Percentiles rank a stretch among this genome's conserved stretches.
phyloP scores from a whole-genome alignment of 2,797 vertebrate genomes.

The Threskiornis aethiopicus region DNA sequence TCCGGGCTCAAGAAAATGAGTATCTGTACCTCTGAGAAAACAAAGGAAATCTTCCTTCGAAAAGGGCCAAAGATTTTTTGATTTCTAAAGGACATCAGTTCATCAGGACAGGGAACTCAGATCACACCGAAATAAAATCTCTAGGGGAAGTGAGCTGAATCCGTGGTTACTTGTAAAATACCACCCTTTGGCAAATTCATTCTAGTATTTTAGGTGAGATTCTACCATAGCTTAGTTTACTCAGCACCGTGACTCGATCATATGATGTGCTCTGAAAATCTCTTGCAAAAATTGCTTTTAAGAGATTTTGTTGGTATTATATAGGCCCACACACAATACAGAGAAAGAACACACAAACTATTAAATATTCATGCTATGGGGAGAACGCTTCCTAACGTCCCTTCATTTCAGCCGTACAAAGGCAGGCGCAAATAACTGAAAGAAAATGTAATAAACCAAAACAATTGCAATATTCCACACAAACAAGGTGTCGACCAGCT shows the following conservation, averaged over 20 bases:
- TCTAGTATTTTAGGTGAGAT: background rate
- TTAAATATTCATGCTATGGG: constrained; percentile 32
- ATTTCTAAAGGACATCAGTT: background rate
- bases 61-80: background rate
- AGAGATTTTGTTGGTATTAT: background rate
- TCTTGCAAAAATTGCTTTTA: background rate
- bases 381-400: background rate
- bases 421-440: background rate
- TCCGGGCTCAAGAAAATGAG: background rate
- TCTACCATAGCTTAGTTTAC: background rate
- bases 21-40: constrained; percentile 2
- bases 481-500: background rate
- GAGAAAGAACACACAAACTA: background rate
- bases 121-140: background rate
- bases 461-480: background rate
- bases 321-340: background rate
- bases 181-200: background rate
- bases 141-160: background rate
- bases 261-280: background rate
- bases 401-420: background rate
- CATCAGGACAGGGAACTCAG: background rate
- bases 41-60: background rate
- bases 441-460: background rate
- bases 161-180: background rate
- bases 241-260: background rate